Percentiles rank a stretch among this genome's conserved stretches.
Evolutionary conservation across 2,113 vertebrate genomes (phyloP).

Genomic region (Butorides virescens): DNA sequence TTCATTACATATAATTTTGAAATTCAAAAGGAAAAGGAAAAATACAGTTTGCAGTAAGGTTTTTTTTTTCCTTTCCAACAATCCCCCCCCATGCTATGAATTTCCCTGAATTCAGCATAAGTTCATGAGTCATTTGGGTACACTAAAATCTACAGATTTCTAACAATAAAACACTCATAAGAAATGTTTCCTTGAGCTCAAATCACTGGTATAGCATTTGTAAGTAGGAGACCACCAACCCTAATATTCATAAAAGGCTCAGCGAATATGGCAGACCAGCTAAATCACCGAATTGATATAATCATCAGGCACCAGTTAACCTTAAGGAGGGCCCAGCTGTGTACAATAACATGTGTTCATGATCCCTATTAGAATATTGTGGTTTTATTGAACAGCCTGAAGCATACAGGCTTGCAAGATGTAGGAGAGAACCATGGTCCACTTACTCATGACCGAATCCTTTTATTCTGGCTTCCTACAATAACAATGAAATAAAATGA

Average conservation of each 20-base stretch:
- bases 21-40: background rate
- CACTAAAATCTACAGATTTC: background rate
- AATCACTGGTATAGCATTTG: background rate
- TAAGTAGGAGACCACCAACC: background rate
- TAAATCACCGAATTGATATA: background rate
- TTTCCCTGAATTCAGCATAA: background rate
- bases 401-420: background rate
- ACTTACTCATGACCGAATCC: background rate
- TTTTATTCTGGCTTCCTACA: background rate
- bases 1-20: background rate
- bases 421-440: background rate
- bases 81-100: background rate
- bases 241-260: background rate
- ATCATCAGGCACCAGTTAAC: background rate
- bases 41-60: background rate
- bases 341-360: accelerated
- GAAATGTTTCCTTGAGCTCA: background rate
- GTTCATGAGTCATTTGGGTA: background rate
- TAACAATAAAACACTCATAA: background rate
- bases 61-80: background rate
- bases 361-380: background rate
- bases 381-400: background rate
- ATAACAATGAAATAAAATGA: background rate
- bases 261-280: background rate
- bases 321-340: background rate